Conservation (phyloP, 2,113 vertebrate genomes). For the Bucco capensis region DNA sequence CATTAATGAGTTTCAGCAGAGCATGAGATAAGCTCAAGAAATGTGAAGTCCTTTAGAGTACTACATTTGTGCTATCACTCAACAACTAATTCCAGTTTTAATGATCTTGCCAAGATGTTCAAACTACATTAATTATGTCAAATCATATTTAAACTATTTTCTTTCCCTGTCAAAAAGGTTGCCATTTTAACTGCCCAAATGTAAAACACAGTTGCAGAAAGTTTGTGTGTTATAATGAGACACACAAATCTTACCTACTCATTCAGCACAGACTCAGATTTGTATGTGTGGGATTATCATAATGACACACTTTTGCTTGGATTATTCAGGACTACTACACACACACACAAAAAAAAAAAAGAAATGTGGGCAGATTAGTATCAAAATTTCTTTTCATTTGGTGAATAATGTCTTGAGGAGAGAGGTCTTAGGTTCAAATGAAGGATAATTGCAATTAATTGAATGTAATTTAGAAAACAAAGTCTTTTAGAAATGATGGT, state of each 20-base stretch:
- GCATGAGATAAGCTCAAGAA: slow-evolving; percentile 33
- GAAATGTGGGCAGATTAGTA: not conserved
- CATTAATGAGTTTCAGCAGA: slow-evolving; percentile 49
- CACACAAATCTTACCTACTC: not conserved
- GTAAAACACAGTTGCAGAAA: not conserved
- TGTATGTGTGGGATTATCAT: not conserved
- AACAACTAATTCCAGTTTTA: slow-evolving; percentile 37
- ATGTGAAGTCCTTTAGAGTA: not conserved
- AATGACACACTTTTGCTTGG: slow-evolving; percentile 18
- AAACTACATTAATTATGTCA: slow-evolving; percentile 24
- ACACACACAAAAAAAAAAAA: no score
- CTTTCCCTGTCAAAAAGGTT: slow-evolving; percentile 2
- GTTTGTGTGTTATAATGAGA: not conserved
- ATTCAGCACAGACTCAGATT: slow-evolving; percentile 37
- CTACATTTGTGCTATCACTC: slow-evolving; percentile 28
- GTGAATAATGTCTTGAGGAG: not conserved
- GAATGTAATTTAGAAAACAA: slow-evolving; percentile 28
- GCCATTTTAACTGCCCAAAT: not conserved
- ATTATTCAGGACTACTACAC: not conserved
- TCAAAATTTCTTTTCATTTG: slow-evolving; percentile 38
- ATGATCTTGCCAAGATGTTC: slow-evolving; percentile 24
- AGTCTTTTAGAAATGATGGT: not conserved
- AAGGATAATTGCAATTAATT: slow-evolving; percentile 49
- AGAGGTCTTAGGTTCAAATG: not conserved
- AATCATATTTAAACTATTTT: slow-evolving; percentile 31